phyloP scores from a whole-genome alignment of 64 coral and sea anemone genomes.

The Catalaphyllia jardinei region DNA sequence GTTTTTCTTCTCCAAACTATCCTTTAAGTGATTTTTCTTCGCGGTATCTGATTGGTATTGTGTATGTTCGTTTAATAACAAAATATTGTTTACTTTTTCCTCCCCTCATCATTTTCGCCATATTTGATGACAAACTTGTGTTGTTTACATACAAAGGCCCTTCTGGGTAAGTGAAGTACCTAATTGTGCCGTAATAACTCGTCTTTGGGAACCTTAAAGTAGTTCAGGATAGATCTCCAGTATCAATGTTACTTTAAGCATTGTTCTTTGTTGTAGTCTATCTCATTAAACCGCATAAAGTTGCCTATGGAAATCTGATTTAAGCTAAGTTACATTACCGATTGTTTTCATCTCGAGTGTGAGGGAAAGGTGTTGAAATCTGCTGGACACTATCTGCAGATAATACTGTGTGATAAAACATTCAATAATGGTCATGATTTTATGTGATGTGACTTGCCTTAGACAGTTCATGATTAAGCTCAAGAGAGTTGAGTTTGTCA shows the following conservation, averaged over 20 bases:
- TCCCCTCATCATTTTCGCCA: not conserved
- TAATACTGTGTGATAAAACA: too few relatives aligned
- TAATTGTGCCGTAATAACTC: not conserved
- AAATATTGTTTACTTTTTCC: not conserved
- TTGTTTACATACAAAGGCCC: not conserved
- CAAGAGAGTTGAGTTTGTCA: too few relatives aligned
- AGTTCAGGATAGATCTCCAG: not conserved
- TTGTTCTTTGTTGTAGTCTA: not conserved
- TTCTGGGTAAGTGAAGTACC: conserved; percentile 27
- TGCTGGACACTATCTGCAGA: too few relatives aligned
- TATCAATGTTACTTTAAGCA: not conserved
- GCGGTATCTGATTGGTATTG: not conserved
- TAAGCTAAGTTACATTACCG: too few relatives aligned
- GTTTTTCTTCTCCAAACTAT: not conserved
- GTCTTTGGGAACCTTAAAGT: not conserved
- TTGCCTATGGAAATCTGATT: not conserved
- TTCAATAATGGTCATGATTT: too few relatives aligned
- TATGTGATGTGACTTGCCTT: too few relatives aligned
- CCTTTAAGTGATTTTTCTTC: not conserved
- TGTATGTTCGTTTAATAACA: not conserved
- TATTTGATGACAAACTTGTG: not conserved
- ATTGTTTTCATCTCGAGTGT: too few relatives aligned
- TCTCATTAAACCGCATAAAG: too few relatives aligned
- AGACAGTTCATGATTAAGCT: too few relatives aligned
- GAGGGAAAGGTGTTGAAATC: too few relatives aligned